Evolutionary conservation across 2,888 invertebrate species (phyloP), one percentile per base, ranked within the genome.

Genomic region (Plebejus argus): DNA sequence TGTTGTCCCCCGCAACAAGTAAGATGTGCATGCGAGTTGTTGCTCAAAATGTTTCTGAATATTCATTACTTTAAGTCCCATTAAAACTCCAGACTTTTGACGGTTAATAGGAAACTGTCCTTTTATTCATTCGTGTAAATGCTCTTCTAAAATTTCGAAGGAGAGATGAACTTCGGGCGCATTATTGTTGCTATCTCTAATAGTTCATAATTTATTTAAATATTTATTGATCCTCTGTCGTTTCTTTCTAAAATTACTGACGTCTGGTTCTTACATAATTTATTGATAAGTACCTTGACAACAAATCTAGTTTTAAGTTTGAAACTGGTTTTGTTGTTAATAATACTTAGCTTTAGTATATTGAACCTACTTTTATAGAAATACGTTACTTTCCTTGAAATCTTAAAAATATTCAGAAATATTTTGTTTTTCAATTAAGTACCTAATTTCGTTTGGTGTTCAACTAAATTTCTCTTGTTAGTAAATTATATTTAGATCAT

Each of bases 1-100:
- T 97, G 97, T 96, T 97, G 97, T 95, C 96, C 97, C 82, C 96
- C 96, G 28, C 93, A 92, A 84, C 89, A 93, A 87, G 93, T 94
- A 91, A 93, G 93, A 92, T 76, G 79, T 77, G 75, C 53, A 80
- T 80, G 78, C 79, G 79, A 78, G 80, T 71, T 56, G 53, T 74
- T 80, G 79, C 35, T 33, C 45, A 35, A 53, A 76, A 71, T 70
- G 70, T 58, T 71, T 77, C 74, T 61, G 76, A 71, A 77, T 71
- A 79, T 78, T n/a, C n/a, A n/a, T 81, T 3, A 33, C 28, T 66
- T 6, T 6, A 15, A 15, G 28, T 1, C 58, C 28, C 66, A 61
- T 20, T 3, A 6, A 66, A 20, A 58, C 20, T 28, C 66, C 1
- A 6, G 28, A 66, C 12, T 66, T 1, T 15, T 28, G 5, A 23